Percentiles rank a stretch among this genome's conserved stretches.
phyloP scores from a whole-genome alignment of 2,888 invertebrate genomes.

The Polyommatus icarus region DNA sequence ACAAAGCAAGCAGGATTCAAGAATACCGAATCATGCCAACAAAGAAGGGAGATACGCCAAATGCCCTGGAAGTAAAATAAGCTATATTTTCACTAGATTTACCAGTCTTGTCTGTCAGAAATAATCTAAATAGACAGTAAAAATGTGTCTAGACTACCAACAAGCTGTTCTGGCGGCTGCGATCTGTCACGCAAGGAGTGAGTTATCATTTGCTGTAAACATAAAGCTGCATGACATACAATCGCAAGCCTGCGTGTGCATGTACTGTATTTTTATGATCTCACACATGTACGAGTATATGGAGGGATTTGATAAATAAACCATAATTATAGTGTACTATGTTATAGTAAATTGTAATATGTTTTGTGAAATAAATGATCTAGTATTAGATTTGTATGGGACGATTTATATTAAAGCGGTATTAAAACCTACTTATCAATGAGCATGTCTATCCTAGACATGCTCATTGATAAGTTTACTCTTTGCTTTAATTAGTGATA shows the following conservation, averaged over 20 bases:
- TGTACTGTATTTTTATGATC: background rate
- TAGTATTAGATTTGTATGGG: too few relatives aligned
- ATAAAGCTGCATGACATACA: background rate
- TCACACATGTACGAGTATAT: background rate
- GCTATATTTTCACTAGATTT: background rate
- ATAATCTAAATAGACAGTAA: background rate
- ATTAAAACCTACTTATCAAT: too few relatives aligned
- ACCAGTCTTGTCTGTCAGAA: background rate
- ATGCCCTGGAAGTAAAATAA: background rate
- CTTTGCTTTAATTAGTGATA: too few relatives aligned
- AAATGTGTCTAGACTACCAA: background rate
- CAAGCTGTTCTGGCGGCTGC: background rate
- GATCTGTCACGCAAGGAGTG: background rate
- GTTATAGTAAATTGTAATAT: too few relatives aligned
- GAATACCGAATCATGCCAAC: background rate
- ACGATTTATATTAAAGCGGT: too few relatives aligned
- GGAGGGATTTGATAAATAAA: background rate
- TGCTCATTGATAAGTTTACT: too few relatives aligned
- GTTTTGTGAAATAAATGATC: too few relatives aligned
- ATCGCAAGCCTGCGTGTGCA: background rate
- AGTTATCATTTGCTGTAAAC: conserved; percentile 14
- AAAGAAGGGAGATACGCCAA: background rate
- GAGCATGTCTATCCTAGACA: too few relatives aligned
- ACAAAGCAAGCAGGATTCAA: background rate
- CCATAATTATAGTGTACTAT: too few relatives aligned